Evolutionary conservation across 2,113 vertebrate species (phyloP).

Genomic region (Eptatretus burgeri): DNA sequence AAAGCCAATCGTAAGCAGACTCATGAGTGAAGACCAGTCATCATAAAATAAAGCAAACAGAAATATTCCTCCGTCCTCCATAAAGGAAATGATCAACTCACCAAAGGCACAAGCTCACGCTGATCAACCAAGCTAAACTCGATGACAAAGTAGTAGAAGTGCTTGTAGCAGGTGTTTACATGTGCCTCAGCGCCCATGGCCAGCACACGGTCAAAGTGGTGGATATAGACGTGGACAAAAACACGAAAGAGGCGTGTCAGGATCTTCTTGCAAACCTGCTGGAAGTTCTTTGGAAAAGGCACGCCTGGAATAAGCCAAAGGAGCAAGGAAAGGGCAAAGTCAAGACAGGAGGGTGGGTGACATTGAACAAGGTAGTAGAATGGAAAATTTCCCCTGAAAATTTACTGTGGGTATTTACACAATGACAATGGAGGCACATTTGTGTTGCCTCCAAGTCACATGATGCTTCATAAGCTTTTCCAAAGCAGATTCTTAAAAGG

Average conservation of each 20-base stretch:
- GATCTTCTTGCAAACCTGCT: constrained; percentile 79
- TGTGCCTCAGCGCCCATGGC: constrained; percentile 88
- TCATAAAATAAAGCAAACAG: too few species aligned
- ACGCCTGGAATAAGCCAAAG: constrained; percentile 28
- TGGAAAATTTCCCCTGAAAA: too few species aligned
- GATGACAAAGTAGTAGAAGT: constrained; percentile 83
- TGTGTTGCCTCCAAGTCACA: too few species aligned
- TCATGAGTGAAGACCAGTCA: too few species aligned
- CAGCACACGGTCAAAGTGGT: constrained; percentile 71
- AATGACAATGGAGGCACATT: too few species aligned
- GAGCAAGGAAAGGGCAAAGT: not conserved
- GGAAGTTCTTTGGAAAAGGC: constrained; percentile 80
- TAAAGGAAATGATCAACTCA: constrained; percentile 16
- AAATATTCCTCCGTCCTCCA: too few species aligned
- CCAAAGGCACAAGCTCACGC: constrained; percentile 91
- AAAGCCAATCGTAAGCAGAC: too few species aligned
- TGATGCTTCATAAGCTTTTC: too few species aligned
- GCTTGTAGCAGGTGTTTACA: constrained; percentile 96
- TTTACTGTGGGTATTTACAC: too few species aligned
- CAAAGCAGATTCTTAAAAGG: too few species aligned
- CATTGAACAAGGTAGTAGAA: too few species aligned
- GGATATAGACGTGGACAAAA: constrained; percentile 94
- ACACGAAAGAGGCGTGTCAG: constrained; percentile 81
- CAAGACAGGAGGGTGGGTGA: not conserved
- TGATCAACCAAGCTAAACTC: constrained; percentile 83